Conservation (phyloP, 2,888 invertebrate genomes). For the Alentia gelatinosa region DNA sequence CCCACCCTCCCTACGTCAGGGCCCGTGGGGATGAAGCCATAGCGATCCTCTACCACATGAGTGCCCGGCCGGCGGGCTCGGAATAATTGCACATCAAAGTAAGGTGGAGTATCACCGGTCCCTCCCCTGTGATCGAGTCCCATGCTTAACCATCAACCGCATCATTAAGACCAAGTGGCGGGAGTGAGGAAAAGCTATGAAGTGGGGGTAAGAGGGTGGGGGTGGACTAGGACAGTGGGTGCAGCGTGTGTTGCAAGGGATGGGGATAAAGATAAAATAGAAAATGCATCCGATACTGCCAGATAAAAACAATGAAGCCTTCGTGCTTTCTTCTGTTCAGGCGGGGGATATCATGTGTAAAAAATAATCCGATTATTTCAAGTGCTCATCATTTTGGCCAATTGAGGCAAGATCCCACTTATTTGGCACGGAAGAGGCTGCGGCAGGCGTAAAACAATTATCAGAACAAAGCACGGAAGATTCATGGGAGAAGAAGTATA, state of each 20-base stretch:
- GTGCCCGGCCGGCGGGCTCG: background rate
- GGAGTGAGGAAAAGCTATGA: no score
- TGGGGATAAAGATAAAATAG: background rate
- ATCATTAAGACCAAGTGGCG: no score
- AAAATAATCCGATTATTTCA: background rate
- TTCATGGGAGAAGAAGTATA: background rate
- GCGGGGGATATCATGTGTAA: background rate
- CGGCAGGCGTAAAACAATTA: background rate
- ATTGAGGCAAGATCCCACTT: background rate
- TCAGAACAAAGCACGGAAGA: background rate
- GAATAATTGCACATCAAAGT: background rate
- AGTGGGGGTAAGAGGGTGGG: background rate
- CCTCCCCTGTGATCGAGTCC: background rate
- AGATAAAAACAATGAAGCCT: background rate
- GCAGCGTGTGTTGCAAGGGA: no score
- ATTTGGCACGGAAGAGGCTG: background rate
- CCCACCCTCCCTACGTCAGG: no score
- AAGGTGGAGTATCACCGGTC: background rate
- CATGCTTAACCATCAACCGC: background rate
- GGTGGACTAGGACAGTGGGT: no score
- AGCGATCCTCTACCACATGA: background rate
- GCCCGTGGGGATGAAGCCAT: background rate
- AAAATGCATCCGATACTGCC: background rate
- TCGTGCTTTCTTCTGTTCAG: background rate
- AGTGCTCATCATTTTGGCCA: background rate